Percentiles rank a stretch among this genome's conserved stretches.
phyloP scores from a whole-genome alignment of 1,140 invertebrate species.

The Bombus balteatus region DNA sequence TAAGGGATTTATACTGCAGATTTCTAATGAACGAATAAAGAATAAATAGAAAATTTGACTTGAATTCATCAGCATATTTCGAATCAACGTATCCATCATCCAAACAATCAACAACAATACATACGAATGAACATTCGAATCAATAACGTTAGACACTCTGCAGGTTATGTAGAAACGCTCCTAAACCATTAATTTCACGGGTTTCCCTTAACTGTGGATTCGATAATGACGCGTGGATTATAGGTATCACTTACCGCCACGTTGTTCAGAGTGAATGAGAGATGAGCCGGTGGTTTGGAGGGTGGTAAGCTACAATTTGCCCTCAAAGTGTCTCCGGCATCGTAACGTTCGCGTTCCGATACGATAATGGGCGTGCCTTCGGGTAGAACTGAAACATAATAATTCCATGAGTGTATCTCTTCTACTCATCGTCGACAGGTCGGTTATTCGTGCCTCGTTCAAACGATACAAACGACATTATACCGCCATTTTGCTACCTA shows the following conservation, averaged over 20 bases:
- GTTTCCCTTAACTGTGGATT: conserved; percentile 31
- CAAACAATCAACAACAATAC: not conserved
- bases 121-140: not conserved
- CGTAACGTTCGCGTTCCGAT: conserved; percentile 88
- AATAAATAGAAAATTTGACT: no score
- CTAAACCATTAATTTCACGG: conserved; percentile 38
- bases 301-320: conserved; percentile 91
- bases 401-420: conserved; percentile 61
- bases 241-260: conserved; percentile 85
- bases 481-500: conserved; percentile 56
- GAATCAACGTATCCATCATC: not conserved
- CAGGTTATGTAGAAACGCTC: not conserved
- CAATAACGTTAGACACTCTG: not conserved
- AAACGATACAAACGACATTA: conserved; percentile 41
- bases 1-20: no score
- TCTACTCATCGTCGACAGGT: conserved; percentile 32
- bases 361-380: conserved; percentile 74
- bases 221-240: conserved; percentile 54
- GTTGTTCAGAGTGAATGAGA: conserved; percentile 89
- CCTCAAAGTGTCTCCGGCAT: conserved; percentile 87
- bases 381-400: conserved; percentile 80
- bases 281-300: conserved; percentile 86
- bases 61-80: not conserved
- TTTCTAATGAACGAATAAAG: no score
- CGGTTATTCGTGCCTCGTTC: conserved; percentile 6